phyloP scores from a whole-genome alignment of 2,113 vertebrate genomes.

The Oceanites oceanicus region DNA sequence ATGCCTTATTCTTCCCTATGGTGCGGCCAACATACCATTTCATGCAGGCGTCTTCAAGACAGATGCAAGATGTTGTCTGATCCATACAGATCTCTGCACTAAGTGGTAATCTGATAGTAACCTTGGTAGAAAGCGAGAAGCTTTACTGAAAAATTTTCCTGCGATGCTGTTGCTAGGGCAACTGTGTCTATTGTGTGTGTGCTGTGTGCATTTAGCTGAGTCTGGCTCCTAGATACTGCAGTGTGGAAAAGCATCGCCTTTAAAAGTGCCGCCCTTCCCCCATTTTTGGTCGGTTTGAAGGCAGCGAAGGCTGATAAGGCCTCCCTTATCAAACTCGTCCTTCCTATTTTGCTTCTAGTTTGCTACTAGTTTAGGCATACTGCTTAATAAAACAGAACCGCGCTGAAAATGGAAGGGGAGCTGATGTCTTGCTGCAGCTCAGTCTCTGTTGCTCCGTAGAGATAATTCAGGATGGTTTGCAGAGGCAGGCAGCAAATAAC shows the following conservation, averaged over 20 bases:
- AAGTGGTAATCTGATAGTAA: neutral
- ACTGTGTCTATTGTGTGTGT: conserved; percentile 5
- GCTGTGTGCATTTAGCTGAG: neutral
- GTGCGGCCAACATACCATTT: neutral
- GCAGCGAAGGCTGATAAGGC: neutral
- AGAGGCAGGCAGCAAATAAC: neutral
- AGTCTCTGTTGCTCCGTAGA: neutral
- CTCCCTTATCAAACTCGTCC: neutral
- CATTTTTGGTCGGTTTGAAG: neutral
- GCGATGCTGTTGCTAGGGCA: conserved; percentile 32
- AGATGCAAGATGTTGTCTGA: neutral
- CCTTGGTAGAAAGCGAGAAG: neutral
- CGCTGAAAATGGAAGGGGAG: neutral
- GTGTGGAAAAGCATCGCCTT: neutral
- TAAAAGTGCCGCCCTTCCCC: neutral
- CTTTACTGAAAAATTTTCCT: neutral
- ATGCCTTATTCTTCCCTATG: neutral
- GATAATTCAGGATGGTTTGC: neutral
- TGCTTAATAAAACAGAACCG: neutral
- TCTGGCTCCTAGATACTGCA: conserved; percentile 1
- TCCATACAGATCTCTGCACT: neutral
- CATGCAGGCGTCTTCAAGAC: neutral
- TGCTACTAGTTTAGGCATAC: neutral
- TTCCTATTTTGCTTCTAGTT: neutral
- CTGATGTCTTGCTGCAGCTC: neutral